phyloP scores from a whole-genome alignment of 2,888 invertebrate species.

The Eristalinus aeneus region DNA sequence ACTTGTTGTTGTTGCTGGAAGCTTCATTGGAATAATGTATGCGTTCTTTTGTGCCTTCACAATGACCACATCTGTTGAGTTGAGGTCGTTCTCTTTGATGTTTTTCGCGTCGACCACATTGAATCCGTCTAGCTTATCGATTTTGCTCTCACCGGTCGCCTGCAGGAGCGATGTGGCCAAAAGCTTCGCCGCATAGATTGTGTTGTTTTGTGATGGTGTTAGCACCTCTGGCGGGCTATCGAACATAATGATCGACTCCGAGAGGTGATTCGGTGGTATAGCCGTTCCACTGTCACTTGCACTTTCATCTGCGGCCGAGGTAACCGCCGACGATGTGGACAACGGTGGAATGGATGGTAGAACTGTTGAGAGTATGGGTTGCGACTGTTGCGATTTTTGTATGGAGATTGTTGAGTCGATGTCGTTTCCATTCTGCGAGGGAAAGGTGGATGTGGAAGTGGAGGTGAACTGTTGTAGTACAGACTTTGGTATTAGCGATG shows the following conservation, averaged over 20 bases:
- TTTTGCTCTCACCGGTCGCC: conserved; percentile 55
- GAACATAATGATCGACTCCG: conserved; percentile 62
- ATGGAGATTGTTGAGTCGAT: neutral
- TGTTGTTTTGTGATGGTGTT: conserved; percentile 68
- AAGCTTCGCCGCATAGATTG: conserved; percentile 71
- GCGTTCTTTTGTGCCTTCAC: conserved; percentile 73
- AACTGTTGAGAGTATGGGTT: neutral
- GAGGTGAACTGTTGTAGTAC: conserved; percentile 42
- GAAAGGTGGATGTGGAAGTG: conserved; percentile 41
- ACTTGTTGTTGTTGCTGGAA: conserved; percentile 60
- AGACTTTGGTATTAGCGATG: conserved; percentile 66
- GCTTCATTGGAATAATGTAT: conserved; percentile 72
- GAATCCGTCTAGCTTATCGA: conserved; percentile 47
- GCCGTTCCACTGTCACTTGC: neutral
- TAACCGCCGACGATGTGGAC: neutral
- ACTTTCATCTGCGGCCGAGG: neutral
- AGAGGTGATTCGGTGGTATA: neutral
- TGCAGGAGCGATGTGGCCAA: conserved; percentile 71
- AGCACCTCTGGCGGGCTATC: conserved; percentile 63
- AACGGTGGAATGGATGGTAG: neutral
- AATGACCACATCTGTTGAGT: conserved; percentile 72
- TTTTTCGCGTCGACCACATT: conserved; percentile 26
- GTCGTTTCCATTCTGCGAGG: conserved; percentile 16
- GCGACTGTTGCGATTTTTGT: conserved; percentile 17
- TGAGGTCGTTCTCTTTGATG: conserved; percentile 41